Percentiles rank a stretch among this genome's conserved stretches.
Conservation (phyloP, 2,113 vertebrate species). For the Trochalopteron elliotii region DNA sequence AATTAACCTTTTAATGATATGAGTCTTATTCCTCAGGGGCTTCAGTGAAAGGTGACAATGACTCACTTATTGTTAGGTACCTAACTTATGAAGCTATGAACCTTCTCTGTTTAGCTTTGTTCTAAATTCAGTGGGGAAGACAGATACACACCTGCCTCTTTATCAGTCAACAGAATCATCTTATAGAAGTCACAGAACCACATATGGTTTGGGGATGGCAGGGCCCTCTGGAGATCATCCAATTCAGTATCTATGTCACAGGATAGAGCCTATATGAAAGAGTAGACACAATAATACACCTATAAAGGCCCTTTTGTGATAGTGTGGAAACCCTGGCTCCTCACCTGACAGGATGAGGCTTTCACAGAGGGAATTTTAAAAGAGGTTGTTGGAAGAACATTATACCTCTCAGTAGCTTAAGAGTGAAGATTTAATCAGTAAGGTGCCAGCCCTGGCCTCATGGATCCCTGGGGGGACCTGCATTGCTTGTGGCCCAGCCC, state of each 20-base stretch:
- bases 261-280: not conserved
- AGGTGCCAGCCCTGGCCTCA: not conserved
- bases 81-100: not conserved
- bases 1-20: not conserved
- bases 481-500: rapidly evolving
- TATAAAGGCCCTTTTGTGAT: not conserved
- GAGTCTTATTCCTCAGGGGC: not conserved
- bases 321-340: not conserved
- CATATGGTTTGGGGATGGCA: not conserved
- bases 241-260: not conserved
- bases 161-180: not conserved
- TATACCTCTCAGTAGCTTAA: not conserved
- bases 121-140: not conserved
- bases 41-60: not conserved
- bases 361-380: not conserved
- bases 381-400: not conserved
- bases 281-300: not conserved
- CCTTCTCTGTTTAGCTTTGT: not conserved
- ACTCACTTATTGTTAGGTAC: not conserved
- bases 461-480: rapidly evolving
- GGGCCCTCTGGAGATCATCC: not conserved
- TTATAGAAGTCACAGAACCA: not conserved
- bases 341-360: not conserved
- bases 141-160: not conserved
- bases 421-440: not conserved